phyloP scores from a whole-genome alignment of 37 sponge, comb jelly and placozoan species.

The Hormiphora californensis region DNA sequence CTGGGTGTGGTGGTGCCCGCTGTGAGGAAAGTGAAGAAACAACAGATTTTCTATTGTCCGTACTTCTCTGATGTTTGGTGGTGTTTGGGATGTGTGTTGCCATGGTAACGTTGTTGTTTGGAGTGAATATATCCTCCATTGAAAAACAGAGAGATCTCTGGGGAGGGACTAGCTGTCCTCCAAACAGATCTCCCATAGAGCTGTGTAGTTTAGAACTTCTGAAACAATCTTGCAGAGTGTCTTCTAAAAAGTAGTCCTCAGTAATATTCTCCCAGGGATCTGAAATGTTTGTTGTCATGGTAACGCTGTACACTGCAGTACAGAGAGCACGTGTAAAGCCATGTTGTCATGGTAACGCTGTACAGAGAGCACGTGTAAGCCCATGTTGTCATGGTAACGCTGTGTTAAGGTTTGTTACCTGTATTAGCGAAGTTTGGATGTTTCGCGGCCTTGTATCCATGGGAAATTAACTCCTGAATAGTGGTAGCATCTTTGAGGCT shows the following conservation, averaged over 20 bases:
- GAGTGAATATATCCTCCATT: constrained; percentile 43
- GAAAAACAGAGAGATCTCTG: too few species aligned
- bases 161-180: too few species aligned
- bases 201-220: constrained; percentile 5
- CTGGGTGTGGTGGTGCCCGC: constrained; percentile 27
- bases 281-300: constrained; percentile 1
- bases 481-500: not conserved
- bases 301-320: too few species aligned
- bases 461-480: not conserved
- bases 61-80: too few species aligned
- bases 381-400: too few species aligned
- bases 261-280: constrained; percentile 36
- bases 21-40: too few species aligned
- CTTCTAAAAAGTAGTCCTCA: constrained; percentile 37
- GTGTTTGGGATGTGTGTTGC: too few species aligned
- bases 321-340: too few species aligned
- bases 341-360: too few species aligned
- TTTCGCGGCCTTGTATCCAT: not conserved
- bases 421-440: constrained; percentile 11
- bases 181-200: constrained; percentile 5
- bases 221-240: constrained; percentile 16
- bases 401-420: constrained; percentile 20
- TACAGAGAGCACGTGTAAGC: too few species aligned
- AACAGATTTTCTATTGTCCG: too few species aligned
- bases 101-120: constrained; percentile 3